phyloP scores from a whole-genome alignment of 2,888 invertebrate genomes.

The Pristionchus mayeri region DNA sequence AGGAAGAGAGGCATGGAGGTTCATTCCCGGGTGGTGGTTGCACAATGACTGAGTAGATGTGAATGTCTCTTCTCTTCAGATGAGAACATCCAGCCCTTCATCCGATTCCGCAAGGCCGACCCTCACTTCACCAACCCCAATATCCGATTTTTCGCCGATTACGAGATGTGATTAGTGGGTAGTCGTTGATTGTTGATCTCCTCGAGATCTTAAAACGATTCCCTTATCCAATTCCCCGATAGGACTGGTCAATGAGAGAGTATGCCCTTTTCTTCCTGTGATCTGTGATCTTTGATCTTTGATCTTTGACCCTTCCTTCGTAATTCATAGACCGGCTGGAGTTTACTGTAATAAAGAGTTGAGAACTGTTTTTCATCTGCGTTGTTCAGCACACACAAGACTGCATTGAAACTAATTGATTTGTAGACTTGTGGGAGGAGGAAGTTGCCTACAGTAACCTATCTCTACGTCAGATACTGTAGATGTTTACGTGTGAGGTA shows the following conservation, averaged over 20 bases:
- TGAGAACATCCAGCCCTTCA: slow-evolving; percentile 47
- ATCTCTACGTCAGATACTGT: not conserved
- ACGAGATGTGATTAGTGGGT: slow-evolving; percentile 22
- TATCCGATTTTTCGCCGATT: not conserved
- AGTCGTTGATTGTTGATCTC: not conserved
- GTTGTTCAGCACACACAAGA: no score
- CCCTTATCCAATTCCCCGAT: not conserved
- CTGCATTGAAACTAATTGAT: no score
- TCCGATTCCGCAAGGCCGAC: slow-evolving; percentile 47
- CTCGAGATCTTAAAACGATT: not conserved
- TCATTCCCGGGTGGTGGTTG: not conserved
- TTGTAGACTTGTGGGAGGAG: no score
- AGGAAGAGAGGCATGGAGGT: not conserved
- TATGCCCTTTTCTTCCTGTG: not conserved
- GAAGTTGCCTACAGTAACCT: no score
- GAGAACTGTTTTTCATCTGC: slow-evolving; percentile 34
- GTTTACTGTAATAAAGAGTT: slow-evolving; percentile 41
- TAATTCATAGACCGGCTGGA: not conserved
- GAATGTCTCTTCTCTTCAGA: not conserved
- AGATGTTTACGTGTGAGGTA: not conserved
- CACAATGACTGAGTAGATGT: not conserved
- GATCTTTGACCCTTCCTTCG: slow-evolving; percentile 15
- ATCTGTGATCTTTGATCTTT: slow-evolving; percentile 39
- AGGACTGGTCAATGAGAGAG: slow-evolving; percentile 35
- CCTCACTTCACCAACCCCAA: slow-evolving; percentile 28